Base-by-base conservation (phyloP, 1,140 invertebrate genomes). In the Micrasema longulum region DNA sequence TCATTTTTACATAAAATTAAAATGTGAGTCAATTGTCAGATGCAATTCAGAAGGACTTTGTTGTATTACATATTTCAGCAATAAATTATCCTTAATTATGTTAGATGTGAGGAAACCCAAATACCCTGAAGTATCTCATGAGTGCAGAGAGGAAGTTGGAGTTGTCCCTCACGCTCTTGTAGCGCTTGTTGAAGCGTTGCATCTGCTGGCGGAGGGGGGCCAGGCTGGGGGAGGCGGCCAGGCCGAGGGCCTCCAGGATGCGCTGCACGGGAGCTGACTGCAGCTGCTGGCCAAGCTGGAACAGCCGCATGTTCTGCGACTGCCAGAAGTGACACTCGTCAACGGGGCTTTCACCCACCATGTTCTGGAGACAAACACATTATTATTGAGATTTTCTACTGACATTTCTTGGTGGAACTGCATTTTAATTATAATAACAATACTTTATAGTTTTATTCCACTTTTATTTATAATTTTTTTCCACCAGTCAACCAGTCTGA, bases 261-360 rank as follows among this genome's bases (percentile, higher is more conserved):
- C 88, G 86, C 18, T 87, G 79, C 0, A 94, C 89, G 55, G 87
- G 87, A 0, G 89, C 87, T 12, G 90, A 87, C 77, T 95, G 93
- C 10, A 96, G 78, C 78, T 96, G 93, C 77, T 97, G 94, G 38
- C 92, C 87, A 0, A 96, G 81, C 11, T 90, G 85, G 60, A 92
- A 92, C 2, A 96, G 83, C 55, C 90, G 90, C 0, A 89, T 88
- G 78, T 95, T 90, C 76, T 90, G 84, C 72, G 93, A 90, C 26
- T 91, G 86, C 95, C 95, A 97, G 73, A 92, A 94, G 48, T 91
- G 89, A 76, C 92, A 94, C 78, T 96, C 93, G 0, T 91, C 89
- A 55, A 95, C 83, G 1, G 94, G 95, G 0, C 91, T 91, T 69
- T 91, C 89, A 0, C 89, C 91, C 47, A 88, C 84, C 0, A 89